Base-by-base conservation (phyloP, 2,888 invertebrate genomes). In the Amiota mariae region DNA sequence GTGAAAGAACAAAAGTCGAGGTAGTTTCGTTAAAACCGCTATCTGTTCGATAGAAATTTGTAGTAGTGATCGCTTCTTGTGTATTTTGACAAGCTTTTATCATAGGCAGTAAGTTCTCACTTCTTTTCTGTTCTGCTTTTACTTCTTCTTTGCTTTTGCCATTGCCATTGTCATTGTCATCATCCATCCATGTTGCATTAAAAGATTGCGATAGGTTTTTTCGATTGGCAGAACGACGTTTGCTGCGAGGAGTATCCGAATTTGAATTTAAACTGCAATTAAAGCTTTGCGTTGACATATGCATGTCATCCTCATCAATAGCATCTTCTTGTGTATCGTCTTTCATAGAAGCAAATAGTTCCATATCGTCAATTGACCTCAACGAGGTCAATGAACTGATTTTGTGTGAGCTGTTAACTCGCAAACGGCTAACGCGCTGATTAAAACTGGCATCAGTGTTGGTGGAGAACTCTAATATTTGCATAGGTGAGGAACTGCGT, bases 141-240 rank as follows among this genome's bases (percentile, higher is more conserved):
- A 20, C 36, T 9, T 61, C 54, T 1, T 72, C 71, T 0, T 56
- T 47, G 6, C 77, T 79, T 0, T 78, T 76, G 46, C 78, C 82
- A 0, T 77, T 78, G 6, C 82, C 85, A 1, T 78, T 76, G 46
- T 79, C 82, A 0, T 77, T 78, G 6, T 82, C 85, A 56, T 85
- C 79, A 36, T 80, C 79, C 4, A 82, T 72, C 57, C 81, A 78
- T 74, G 87, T 87, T 49, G 81, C 82, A 11, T 85, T 84, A 68
- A 90, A 90, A 0, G 90, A 90, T 77, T 86, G 87, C n/a, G 90
- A 90, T 1, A 90, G 78, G 80, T 90, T 90, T 80, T 89, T 90
- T 10, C 90, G 87, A 79, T 87, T 89, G 0, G 88, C 88, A 1
- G 88, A 88, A 13, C 87, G 85, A 12, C 85, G 83, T 51, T 87